Evolutionary conservation across 2,888 invertebrate species (phyloP), one percentile per base, ranked within the genome.

Genomic region (Melanchra persicariae): DNA sequence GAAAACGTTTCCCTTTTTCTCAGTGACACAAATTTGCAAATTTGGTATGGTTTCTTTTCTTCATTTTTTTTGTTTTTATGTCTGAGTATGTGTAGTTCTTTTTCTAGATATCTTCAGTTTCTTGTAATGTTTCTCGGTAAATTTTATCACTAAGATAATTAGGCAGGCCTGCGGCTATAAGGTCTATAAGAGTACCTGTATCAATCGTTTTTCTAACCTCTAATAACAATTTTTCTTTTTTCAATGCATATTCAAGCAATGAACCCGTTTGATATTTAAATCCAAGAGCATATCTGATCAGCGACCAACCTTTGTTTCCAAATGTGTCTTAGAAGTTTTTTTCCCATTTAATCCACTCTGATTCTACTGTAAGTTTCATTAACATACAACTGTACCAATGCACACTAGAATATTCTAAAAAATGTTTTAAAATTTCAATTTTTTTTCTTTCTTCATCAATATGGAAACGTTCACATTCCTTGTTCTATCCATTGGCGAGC

Each of bases 111-210:
- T 52, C 34, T 12, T 67, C 12, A 10, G 66, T 59, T 10, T 43
- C 40, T 12, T 67, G n/a, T 12, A 66, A 51, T 0, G 2, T 49
- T 37, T 57, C 47, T 15, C 57, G 57, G 4, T 65, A 37, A 57
- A 65, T 57, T 30, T 57, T 9, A 57, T 65, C 57, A 0, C 15
- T 19, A 9, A 65, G 17, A 15, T 47, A 65, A 24, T 57, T 65
- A 0, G 65, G 65, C 34, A 65, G 3, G 1, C 57, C 57, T 1
- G 2, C 24, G 0, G 9, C 47, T 19, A 65, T 65, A 2, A 57
- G 7, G 47, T 57, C 65, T 17, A 65, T 65, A 19, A 64, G 8
- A 7, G 57, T 65, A 0, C 1, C 7, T 19, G 30, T 47, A 37
- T 65, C 65, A 0, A 65, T 34, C 0, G 9, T 24, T 19, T 65